phyloP scores from a whole-genome alignment of 2,888 invertebrate genomes.

The Zele albiditarsus region DNA sequence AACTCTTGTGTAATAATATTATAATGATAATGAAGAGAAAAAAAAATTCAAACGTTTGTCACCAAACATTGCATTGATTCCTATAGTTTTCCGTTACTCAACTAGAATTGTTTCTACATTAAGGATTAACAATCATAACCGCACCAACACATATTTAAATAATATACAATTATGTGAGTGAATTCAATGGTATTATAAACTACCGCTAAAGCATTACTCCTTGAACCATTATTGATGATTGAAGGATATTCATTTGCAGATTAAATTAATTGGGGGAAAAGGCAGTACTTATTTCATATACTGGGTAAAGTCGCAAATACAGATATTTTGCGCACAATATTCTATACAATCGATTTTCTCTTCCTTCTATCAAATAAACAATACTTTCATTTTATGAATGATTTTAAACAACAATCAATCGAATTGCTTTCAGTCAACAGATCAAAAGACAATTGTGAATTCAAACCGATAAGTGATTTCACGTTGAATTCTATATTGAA shows the following conservation, averaged over 20 bases:
- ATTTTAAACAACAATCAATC: neutral
- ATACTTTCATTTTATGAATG: neutral
- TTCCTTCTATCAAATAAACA: neutral
- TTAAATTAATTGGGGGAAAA: no score
- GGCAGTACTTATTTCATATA: neutral
- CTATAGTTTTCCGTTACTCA: neutral
- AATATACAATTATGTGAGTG: neutral
- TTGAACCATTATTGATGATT: neutral
- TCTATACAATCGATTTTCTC: neutral
- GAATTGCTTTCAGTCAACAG: neutral
- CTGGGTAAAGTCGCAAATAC: neutral
- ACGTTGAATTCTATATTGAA: neutral
- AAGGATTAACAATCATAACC: neutral
- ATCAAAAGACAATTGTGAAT: neutral
- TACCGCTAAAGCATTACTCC: no score
- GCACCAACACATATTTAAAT: neutral
- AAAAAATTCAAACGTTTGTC: neutral
- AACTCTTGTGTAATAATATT: neutral
- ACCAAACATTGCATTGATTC: neutral
- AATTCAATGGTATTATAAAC: neutral
- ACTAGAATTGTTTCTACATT: neutral
- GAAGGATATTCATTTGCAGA: neutral
- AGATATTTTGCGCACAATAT: neutral
- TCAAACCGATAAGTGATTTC: neutral
- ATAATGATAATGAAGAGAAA: neutral